Evolutionary conservation across 2,113 vertebrate species (phyloP).

Genomic region (Arizona elegans): DNA sequence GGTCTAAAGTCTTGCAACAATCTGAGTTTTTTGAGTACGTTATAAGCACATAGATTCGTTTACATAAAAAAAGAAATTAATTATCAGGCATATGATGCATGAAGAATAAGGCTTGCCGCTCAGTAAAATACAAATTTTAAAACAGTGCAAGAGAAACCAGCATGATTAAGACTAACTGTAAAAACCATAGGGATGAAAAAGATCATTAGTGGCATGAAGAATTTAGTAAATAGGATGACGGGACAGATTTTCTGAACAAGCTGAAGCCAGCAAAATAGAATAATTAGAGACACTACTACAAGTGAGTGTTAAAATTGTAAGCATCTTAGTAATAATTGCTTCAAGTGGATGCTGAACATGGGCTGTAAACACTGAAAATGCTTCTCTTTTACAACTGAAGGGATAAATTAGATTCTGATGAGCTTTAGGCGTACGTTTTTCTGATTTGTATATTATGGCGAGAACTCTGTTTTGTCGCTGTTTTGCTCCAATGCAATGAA

Average conservation of each 20-base stretch:
- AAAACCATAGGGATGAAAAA: slow-evolving; percentile 6
- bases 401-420: slow-evolving; percentile 16
- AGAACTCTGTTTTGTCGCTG: neutral
- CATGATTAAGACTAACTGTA: neutral
- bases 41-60: neutral
- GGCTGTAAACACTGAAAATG: neutral
- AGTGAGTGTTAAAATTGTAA: slow-evolving; percentile 17
- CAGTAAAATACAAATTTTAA: slow-evolving; percentile 7
- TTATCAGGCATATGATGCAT: neutral
- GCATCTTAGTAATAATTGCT: slow-evolving; percentile 25
- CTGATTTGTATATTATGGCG: neutral
- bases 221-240: slow-evolving; percentile 11
- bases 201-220: slow-evolving; percentile 18
- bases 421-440: neutral
- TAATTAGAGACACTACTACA: slow-evolving; percentile 6
- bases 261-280: neutral
- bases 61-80: slow-evolving; percentile 14
- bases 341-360: slow-evolving; percentile 4
- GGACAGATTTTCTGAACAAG: slow-evolving; percentile 32
- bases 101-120: neutral
- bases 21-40: neutral
- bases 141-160: neutral
- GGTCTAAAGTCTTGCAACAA: neutral
- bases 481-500: neutral
- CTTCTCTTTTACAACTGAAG: slow-evolving; percentile 21